Evolutionary conservation across 2,888 invertebrate species (phyloP), one percentile per base, ranked within the genome.

Genomic region (Marronus borbonicus): DNA sequence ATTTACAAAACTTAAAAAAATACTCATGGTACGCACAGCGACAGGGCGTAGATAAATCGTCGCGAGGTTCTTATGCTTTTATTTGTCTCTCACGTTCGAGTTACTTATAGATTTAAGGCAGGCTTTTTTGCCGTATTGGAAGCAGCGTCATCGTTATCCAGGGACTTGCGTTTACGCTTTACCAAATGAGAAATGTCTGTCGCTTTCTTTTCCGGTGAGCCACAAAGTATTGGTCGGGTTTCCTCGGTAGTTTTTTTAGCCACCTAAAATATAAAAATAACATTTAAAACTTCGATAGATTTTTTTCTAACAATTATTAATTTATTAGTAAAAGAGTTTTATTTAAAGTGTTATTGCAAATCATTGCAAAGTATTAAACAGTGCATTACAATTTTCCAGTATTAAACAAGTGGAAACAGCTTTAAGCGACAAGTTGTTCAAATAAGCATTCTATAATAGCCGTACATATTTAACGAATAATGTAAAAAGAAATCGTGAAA

Each of bases 171-270:
- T 88, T 96, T 96, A 52, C 93, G 90, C 84, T 93, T 94, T 80
- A 97, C 94, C 78, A 97, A 91, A 88, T 97, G 96, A 0, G 95
- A 94, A 81, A 97, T 96, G 85, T 96, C 93, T 10, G 92, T 93
- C 0, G 92, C 93, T 36, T 93, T 93, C 84, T 93, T 93, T 66
- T 80, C 81, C 0, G 84, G 81, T 7, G 83, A 81, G 50, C 80
- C 78, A 64, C 77, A 49, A 64, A 72, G 70, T n/a, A 65, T 72
- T 12, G 79, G 74, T 64, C 76, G 78, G 20, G 80, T 77, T 31
- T 80, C 80, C 20, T 78, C 78, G 10, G 80, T 81, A 39, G 77
- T 75, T 76, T 80, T 81, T 70, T 77, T 84, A 31, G 80, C 77
- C 24, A 79, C 80, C 83, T 82, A 17, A 39, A 58, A 70, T 4